phyloP scores from a whole-genome alignment of 2,888 invertebrate genomes.

The Thereva nobilitata region DNA sequence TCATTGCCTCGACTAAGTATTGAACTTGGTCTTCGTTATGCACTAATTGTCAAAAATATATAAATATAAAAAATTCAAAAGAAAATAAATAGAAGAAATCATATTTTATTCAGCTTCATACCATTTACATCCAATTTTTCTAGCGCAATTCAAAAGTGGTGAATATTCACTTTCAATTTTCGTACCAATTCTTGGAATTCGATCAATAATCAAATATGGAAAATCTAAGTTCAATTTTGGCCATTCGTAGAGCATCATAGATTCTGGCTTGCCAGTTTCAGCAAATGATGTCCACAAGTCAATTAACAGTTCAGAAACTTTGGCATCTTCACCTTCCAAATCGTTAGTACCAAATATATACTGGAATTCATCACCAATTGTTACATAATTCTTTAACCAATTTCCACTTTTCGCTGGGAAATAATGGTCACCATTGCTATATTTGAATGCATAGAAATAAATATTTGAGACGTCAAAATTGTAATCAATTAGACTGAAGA shows the following conservation, averaged over 20 bases:
- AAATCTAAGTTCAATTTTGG: too few species aligned
- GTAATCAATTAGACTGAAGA: not conserved
- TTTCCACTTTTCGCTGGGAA: constrained; percentile 45
- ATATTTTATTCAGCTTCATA: too few species aligned
- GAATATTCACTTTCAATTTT: too few species aligned
- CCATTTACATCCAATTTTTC: too few species aligned
- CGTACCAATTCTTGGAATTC: too few species aligned
- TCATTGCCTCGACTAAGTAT: too few species aligned
- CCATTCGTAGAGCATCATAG: constrained; percentile 26
- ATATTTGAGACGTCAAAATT: constrained; percentile 26
- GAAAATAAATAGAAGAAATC: too few species aligned
- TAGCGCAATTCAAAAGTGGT: too few species aligned
- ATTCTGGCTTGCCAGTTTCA: constrained; percentile 50
- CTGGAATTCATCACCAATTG: constrained; percentile 61
- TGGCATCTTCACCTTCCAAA: constrained; percentile 48
- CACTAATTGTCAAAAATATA: too few species aligned
- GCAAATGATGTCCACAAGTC: constrained; percentile 57
- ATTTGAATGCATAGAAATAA: constrained; percentile 56
- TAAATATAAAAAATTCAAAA: too few species aligned
- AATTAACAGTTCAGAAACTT: constrained; percentile 59
- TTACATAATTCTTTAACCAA: constrained; percentile 50
- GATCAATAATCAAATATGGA: too few species aligned
- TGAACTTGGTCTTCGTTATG: too few species aligned
- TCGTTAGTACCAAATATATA: constrained; percentile 51
- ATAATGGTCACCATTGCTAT: constrained; percentile 45